Base-by-base conservation (phyloP, 2,113 vertebrate species). In the Laticauda colubrina region DNA sequence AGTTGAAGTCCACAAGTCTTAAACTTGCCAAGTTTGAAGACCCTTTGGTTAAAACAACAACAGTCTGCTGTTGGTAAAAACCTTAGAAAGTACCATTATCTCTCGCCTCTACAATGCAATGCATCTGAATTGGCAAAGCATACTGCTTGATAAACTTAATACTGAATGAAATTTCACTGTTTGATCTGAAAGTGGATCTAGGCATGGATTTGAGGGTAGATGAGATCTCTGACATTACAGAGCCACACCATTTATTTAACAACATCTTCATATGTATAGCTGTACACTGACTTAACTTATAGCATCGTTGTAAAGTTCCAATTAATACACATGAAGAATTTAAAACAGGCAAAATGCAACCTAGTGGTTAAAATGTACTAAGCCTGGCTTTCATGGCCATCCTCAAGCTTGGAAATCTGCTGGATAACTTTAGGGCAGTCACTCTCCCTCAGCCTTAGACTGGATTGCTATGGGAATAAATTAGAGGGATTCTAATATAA, bases 41-140 rank as follows among this genome's bases (percentile, higher is more conserved):
- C 48, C 48, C 48, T 48, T 48, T 7, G 48, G 11, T 69, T n/a
- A 69, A 69, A n/a, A n/a, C 61, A 69, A 64, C 61, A 64, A 69
- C 29, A n/a, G 12, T n/a, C 61, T n/a, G 29, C 61, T 69, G 29
- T 69, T 64, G 29, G 26, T 64, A 64, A 43, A 54, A 10, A 48
- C 89, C 89, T 96, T 94, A 95, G 87, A 96, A 95, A 95, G 43
- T 85, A 85, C 11, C 95, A 29, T 94, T 96, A 93, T 96, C 93
- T 94, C 92, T 92, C 94, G 54, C 81, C 43, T 4, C 92, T 93
- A 92, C 93, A 97, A 95, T 93, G 39, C 55, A 85, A 51, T 89
- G 23, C 8, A 18, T 75, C 21, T 15, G 9, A 88, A 48, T 7
- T 53, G 26, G 59, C 48, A n/a, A 51, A n/a, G 26, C 12, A 23